phyloP scores from a whole-genome alignment of 2,797 vertebrate genomes.

The Bryconaethiops microstoma region DNA sequence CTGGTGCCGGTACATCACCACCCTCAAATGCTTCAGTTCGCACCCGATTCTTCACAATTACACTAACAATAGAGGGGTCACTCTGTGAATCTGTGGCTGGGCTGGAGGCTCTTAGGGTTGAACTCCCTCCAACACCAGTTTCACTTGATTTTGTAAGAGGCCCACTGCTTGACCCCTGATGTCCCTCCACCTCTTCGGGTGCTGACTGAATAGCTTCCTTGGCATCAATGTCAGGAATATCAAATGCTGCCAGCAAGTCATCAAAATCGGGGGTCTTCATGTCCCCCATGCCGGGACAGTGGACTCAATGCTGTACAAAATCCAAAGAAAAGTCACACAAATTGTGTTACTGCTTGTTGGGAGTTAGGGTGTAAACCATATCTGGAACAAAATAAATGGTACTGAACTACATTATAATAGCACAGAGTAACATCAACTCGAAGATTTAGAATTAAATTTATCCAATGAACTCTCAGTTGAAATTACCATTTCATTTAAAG shows the following conservation, averaged over 20 bases:
- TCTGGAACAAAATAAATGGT: not conserved
- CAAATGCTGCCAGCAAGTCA: slow-evolving; percentile 96
- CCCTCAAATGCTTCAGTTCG: slow-evolving; percentile 81
- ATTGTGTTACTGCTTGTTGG: not conserved
- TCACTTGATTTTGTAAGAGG: slow-evolving; percentile 50
- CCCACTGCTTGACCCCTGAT: slow-evolving; percentile 70
- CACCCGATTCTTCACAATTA: slow-evolving; percentile 97
- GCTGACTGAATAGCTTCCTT: slow-evolving; percentile 94
- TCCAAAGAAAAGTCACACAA: not conserved
- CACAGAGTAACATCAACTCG: no score
- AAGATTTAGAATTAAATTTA: no score
- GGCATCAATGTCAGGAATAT: slow-evolving; percentile 96
- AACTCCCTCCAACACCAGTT: slow-evolving; percentile 68
- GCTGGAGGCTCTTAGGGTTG: slow-evolving; percentile 73
- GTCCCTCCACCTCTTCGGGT: slow-evolving; percentile 87
- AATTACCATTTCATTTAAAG: not conserved
- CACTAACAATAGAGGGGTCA: slow-evolving; percentile 91
- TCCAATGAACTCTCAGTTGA: no score
- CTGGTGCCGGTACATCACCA: slow-evolving; percentile 68
- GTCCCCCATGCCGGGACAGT: slow-evolving; percentile 90
- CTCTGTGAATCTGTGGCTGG: slow-evolving; percentile 74
- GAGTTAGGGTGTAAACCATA: not conserved
- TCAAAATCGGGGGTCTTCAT: slow-evolving; percentile 99
- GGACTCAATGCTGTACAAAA: slow-evolving; percentile 73
- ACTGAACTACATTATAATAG: no score